phyloP scores from a whole-genome alignment of 2,888 invertebrate species.

The Coelopa pilipes region DNA sequence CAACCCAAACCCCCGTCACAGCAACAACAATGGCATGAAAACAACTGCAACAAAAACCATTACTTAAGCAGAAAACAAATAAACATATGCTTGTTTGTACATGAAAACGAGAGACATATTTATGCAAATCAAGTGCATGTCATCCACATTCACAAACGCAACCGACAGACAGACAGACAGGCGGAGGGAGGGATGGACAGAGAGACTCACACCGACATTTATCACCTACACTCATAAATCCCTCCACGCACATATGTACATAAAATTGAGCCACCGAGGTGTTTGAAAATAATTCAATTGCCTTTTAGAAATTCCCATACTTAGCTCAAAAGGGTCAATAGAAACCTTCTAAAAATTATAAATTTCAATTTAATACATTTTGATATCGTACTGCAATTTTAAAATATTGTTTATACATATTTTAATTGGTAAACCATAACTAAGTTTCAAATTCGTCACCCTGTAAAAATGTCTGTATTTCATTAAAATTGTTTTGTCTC shows the following conservation, averaged over 20 bases:
- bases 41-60: not conserved
- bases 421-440: no score
- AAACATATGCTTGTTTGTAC: conserved; percentile 4
- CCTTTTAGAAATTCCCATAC: conserved; percentile 24
- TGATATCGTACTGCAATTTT: not conserved
- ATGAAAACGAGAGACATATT: not conserved
- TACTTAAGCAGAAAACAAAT: conserved; percentile 13
- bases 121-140: conserved; percentile 8
- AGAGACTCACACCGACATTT: conserved; percentile 21
- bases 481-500: no score
- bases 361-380: not conserved
- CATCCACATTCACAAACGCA: not conserved
- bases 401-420: not conserved
- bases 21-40: not conserved
- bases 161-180: not conserved
- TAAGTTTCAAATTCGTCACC: no score
- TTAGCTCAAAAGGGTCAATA: not conserved
- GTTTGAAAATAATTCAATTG: conserved; percentile 34
- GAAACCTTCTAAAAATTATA: not conserved
- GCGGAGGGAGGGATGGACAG: no score
- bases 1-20: not conserved
- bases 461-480: no score
- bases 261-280: conserved; percentile 17
- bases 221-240: not conserved
- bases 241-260: not conserved